Evolutionary conservation across 1,140 invertebrate genomes (phyloP), one percentile per base, ranked within the genome.

Genomic region (Dryas iulia): DNA sequence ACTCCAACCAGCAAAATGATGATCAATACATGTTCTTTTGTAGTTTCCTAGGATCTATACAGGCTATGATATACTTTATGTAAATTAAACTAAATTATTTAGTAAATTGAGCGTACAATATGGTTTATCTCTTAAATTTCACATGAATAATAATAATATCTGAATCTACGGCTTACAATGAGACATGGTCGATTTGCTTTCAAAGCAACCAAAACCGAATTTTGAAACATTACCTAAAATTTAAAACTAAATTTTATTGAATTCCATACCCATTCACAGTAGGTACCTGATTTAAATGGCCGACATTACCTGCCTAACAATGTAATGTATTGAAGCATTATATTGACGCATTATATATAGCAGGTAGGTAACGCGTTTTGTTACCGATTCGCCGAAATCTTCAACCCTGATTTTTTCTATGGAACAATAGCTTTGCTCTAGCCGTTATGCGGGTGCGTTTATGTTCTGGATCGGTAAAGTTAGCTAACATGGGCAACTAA

Each of bases 251-350:
- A 47, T 47, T 21, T 47, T 47, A 21, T 47, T 21, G 14, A 47
- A 18, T 47, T 47, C 14, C 8, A 47, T 47, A 21, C 6, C 39
- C 18, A 47, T 47, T 21, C 14, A 21, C 18, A 21, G 14, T 47
- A 47, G 3, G 3, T 39, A 39, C 24, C 53, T 56, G 24, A 56
- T 56, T 2, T 14, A 56, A 56, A 56, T 56, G 24, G 11, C 53
- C 53, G 53, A 56, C 53, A 56, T 56, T 56, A 56, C 53, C 53
- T 56, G 53, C 24, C 12, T 56, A 56, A 56, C 53, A 56, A 56
- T 26, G 6, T 56, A 56, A n/a, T 24, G 53, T 54, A 54, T 54
- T 25, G 1, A 54, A 54, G 23, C 53, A 25, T 54, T 54, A 54
- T 54, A 47, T 47, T 21, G 39, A 47, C 33, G 33, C 33, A 35